These are phyloP conservation scores for Xestia rhomboidea DNA, from an alignment of 2,888 invertebrate species.

Conservation along the genomic window DNA sequence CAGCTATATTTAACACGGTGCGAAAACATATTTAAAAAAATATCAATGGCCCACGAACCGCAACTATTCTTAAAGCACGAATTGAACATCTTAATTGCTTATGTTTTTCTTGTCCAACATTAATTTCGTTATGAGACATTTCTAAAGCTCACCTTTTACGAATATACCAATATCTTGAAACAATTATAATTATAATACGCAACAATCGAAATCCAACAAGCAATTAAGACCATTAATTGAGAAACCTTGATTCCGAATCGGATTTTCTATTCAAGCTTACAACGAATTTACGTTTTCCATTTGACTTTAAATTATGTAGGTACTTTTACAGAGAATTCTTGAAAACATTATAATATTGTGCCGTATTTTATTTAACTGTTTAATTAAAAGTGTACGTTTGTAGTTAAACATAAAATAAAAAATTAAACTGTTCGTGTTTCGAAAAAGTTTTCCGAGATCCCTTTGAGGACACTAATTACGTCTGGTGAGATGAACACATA, in stretches of 20 bases:
- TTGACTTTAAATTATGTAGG: conserved; percentile 17
- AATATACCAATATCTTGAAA: conserved; percentile 14
- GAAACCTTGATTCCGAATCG: conserved; percentile 40
- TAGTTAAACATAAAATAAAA: conserved; percentile 39
- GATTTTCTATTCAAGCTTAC: conserved; percentile 30
- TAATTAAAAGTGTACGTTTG: conserved; percentile 6
- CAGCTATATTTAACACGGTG: background rate
- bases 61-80: background rate
- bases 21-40: background rate
- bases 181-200: conserved; percentile 26
- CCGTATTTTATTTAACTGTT: conserved; percentile 1
- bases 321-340: background rate
- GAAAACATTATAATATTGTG: background rate
- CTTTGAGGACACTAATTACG: conserved; percentile 54
- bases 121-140: too few relatives aligned
- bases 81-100: background rate
- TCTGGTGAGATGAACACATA: conserved; percentile 28
- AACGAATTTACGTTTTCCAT: conserved; percentile 28
- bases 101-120: background rate
- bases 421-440: conserved; percentile 19
- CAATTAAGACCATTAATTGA: conserved; percentile 41
- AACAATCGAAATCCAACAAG: conserved; percentile 46
- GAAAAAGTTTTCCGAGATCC: conserved; percentile 24
- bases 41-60: background rate
- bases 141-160: background rate